Evolutionary conservation across 1,140 invertebrate species (phyloP), one percentile per base, ranked within the genome.

Genomic region (Dendrolimus punctatus): DNA sequence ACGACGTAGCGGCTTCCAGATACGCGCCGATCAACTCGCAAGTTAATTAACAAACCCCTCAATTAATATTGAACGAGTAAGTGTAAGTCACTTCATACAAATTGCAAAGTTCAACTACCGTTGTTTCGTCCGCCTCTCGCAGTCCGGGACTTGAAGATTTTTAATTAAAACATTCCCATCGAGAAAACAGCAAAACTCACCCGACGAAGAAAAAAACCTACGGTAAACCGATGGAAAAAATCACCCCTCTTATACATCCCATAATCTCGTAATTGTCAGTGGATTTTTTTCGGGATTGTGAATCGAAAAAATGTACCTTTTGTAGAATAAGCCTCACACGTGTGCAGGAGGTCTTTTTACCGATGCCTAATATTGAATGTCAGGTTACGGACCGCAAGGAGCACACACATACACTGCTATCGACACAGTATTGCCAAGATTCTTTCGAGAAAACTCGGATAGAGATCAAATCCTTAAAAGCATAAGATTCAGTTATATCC

Each of bases 211-310:
- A 76, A 73, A 74, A 69, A 69, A 51, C 63, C 56, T 71, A 69
- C 62, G 53, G 50, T 53, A 52, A 23, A 64, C 60, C 41, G 56
- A 66, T 65, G 61, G 63, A 70, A 68, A 52, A 56, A 70, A 74
- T 56, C 50, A 51, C 64, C 61, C 64, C 70, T 57, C 53, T 49
- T 61, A 56, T 74, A 71, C 66, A 71, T 70, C 69, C 59, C 57
- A 23, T 83, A 76, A 83, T 80, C 72, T 68, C 64, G 73, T 73
- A 76, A 80, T 80, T 78, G 76, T 80, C 59, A 50, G 64, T 61
- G 54, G 60, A 64, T 69, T 82, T 78, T 80, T 78, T 71, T 49
- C 47, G 60, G 54, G 67, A 60, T 65, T 58, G 74, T 23, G 23
- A 23, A 71, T 62, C 64, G 78, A 80, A 75, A 72, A 79, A 70